Evolutionary conservation across 2,797 vertebrate genomes (phyloP), one percentile per base, ranked within the genome.

Genomic region (Sebastes melanostomus): DNA sequence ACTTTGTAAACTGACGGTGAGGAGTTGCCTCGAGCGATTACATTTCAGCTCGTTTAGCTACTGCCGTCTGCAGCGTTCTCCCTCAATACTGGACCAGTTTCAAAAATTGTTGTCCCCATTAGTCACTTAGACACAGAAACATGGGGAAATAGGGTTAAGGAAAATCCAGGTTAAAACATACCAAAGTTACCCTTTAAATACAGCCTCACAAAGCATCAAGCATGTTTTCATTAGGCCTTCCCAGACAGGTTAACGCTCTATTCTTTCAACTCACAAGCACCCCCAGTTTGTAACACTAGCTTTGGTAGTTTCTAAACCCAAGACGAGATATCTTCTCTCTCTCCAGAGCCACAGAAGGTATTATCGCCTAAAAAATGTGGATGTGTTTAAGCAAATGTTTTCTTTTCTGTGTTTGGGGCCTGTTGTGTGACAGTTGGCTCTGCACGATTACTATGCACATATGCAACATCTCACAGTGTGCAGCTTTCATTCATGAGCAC

Each of bases 401-500:
- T 18, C n/a, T 55, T n/a, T n/a, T 62, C 50, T 54, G 3, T 32
- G 14, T 42, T 29, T 6, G 16, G 18, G 61, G 13, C n/a, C 25
- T 13, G 18, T 36, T 55, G 52, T 36, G 6, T 66, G 14, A 50
- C 29, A 30, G 24, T 14, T 6, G 4, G 50, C 60, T 46, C 32
- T 1, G 54, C 25, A 16, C 0, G n/a, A 68, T 62, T 61, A 59
- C 32, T 52, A 8, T 56, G 50, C 25, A 10, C 66, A 52, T 38
- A 59, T 2, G 25, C 25, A 27, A 54, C 30, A 62, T 75, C 29
- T 55, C 24, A 46, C 18, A 0, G 36, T 70, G 14, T 16, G 20
- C 29, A 59, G 9, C 38, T 58, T 62, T 46, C 42, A 68, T 81
- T 78, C 52, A 65, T 75, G 67, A 72, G 58, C 63, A 29, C 52